Conservation (phyloP, 2,888 invertebrate genomes). For the Aspidiotus destructor region DNA sequence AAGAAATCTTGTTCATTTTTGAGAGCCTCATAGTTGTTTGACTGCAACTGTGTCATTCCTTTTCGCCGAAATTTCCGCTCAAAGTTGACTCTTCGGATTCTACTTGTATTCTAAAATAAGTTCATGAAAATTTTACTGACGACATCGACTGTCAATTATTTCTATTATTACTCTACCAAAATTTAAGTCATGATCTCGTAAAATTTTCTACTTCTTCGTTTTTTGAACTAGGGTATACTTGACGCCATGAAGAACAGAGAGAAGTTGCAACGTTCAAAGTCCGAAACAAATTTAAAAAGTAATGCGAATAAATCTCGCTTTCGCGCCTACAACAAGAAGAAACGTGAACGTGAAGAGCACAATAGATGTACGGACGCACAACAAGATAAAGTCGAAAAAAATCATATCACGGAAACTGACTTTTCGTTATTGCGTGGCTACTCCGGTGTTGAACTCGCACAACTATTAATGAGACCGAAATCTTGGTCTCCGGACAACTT, state of each 20-base stretch:
- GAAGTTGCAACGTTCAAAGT: slow-evolving; percentile 83
- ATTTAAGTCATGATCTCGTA: too few species aligned
- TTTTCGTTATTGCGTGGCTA: slow-evolving; percentile 25
- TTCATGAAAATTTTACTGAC: too few species aligned
- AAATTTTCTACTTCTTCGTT: background rate
- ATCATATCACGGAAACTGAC: slow-evolving; percentile 52
- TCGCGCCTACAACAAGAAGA: slow-evolving; percentile 39
- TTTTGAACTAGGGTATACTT: slow-evolving; percentile 65
- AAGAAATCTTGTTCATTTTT: too few species aligned
- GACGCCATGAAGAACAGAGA: slow-evolving; percentile 94
- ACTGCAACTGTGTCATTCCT: too few species aligned
- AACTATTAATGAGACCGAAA: slow-evolving; percentile 50
- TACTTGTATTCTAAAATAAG: too few species aligned
- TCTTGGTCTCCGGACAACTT: slow-evolving; percentile 65
- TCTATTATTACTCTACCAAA: too few species aligned
- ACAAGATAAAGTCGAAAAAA: slow-evolving; percentile 48
- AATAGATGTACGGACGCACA: slow-evolving; percentile 39
- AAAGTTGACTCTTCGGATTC: too few species aligned
- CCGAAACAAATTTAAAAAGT: slow-evolving; percentile 75
- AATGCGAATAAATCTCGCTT: slow-evolving; percentile 29
- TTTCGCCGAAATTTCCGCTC: too few species aligned
- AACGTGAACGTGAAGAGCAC: slow-evolving; percentile 35
- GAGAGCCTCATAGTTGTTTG: too few species aligned
- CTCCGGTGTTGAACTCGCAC: slow-evolving; percentile 35
- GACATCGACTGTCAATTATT: too few species aligned